phyloP scores from a whole-genome alignment of 2,113 vertebrate species.

The Vimba vimba region DNA sequence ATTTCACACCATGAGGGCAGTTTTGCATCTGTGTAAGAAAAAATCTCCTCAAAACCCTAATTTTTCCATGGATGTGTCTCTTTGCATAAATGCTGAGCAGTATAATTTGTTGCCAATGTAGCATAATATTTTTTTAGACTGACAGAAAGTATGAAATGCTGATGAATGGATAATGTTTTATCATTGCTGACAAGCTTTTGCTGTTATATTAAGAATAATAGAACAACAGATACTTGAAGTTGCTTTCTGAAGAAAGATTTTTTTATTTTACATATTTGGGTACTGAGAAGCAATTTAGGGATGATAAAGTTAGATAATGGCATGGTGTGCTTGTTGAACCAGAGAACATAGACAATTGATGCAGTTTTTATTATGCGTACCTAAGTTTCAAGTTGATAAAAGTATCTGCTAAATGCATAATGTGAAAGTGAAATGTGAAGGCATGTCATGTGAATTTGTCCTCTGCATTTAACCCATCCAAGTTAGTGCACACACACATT shows the following conservation, averaged over 20 bases:
- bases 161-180: constrained; percentile 71
- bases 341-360: background rate
- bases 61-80: background rate
- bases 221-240: background rate
- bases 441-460: no score
- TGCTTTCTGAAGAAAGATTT: background rate
- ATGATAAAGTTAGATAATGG: constrained; percentile 38
- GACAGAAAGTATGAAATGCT: constrained; percentile 59
- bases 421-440: no score
- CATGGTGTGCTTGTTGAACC: constrained; percentile 18
- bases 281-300: constrained; percentile 66
- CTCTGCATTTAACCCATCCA: no score
- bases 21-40: background rate
- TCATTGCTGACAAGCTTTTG: constrained; percentile 66
- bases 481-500: no score
- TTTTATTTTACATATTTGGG: background rate
- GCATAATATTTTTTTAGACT: constrained; percentile 68
- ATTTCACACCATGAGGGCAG: background rate
- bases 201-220: background rate
- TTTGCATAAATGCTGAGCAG: constrained; percentile 34
- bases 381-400: no score
- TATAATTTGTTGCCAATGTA: constrained; percentile 58
- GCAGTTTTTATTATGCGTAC: background rate
- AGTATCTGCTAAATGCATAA: no score
- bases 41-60: background rate